Evolutionary conservation across 2,113 vertebrate species (phyloP).

Genomic region (Lutjanus erythropterus): DNA sequence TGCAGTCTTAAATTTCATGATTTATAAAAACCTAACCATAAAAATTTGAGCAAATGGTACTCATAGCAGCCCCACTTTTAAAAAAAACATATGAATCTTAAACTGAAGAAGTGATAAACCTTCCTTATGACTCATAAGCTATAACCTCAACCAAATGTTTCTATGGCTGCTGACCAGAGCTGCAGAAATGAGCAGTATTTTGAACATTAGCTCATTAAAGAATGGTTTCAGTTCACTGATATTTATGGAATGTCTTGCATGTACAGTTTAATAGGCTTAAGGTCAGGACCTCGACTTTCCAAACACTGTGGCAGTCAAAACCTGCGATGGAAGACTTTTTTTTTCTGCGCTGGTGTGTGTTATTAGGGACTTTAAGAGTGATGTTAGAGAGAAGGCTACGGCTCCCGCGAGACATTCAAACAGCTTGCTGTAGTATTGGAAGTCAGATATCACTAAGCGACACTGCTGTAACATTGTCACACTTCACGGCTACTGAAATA

Average conservation of each 20-base stretch:
- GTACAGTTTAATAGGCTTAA: conserved; percentile 28
- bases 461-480: no score
- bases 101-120: background rate
- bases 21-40: background rate
- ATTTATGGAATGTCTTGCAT: conserved; percentile 21
- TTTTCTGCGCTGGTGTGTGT: conserved; percentile 9
- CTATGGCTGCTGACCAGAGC: conserved; percentile 23
- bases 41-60: background rate
- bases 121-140: background rate
- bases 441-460: no score
- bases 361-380: no score
- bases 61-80: background rate
- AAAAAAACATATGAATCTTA: background rate
- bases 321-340: background rate
- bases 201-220: conserved; percentile 36
- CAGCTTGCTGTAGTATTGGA: no score
- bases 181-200: background rate
- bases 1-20: background rate
- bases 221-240: conserved; percentile 32
- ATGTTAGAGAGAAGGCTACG: no score
- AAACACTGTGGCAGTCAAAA: conserved; percentile 18
- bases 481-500: no score
- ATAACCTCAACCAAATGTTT: conserved; percentile 1
- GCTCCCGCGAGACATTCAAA: no score
- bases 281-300: conserved; percentile 12